These are phyloP conservation scores for Gallinago jamesoni DNA, from an alignment of 2,113 vertebrate genomes.

Conservation along the genomic window DNA sequence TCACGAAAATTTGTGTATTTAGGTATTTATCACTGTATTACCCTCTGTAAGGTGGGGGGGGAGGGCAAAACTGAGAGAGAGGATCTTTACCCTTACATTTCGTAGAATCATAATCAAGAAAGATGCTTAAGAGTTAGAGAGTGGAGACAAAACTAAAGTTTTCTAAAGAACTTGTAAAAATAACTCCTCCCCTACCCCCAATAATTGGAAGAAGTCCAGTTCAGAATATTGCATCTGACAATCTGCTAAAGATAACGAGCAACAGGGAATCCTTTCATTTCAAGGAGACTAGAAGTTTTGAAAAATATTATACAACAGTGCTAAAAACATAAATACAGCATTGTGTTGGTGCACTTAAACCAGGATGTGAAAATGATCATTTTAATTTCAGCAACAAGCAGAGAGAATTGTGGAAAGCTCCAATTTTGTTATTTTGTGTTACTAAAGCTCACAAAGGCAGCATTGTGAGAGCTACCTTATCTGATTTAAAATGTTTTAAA, in stretches of 20 bases:
- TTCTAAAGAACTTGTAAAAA: not conserved
- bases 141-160: not conserved
- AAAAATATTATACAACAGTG: not conserved
- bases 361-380: not conserved
- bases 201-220: not conserved
- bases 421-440: not conserved
- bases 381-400: not conserved
- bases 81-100: not conserved
- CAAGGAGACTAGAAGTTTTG: not conserved
- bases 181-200: not conserved
- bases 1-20: not conserved
- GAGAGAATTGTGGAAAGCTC: not conserved
- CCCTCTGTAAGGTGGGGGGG: fast-evolving
- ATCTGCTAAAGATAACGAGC: not conserved
- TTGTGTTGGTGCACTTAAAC: not conserved
- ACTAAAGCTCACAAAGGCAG: not conserved
- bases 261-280: not conserved
- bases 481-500: not conserved
- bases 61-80: not conserved
- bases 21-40: not conserved
- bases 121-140: not conserved
- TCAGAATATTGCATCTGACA: not conserved
- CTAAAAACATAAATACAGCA: not conserved
- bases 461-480: not conserved
- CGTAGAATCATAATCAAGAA: not conserved